phyloP scores from a whole-genome alignment of 2,797 vertebrate species.

The Emys orbicularis region DNA sequence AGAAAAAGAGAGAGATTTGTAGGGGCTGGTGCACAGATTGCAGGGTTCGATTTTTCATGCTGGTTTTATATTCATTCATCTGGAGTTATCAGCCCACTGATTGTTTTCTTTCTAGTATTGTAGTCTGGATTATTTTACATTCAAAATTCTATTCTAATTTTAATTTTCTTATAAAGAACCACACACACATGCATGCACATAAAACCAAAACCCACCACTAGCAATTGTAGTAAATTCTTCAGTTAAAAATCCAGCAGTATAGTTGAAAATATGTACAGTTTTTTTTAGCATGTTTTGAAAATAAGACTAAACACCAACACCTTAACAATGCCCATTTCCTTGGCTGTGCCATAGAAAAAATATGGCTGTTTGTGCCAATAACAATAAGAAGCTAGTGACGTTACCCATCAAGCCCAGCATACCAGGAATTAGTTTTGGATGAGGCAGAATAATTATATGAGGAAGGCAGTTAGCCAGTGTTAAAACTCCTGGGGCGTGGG shows the following conservation, averaged over 20 bases:
- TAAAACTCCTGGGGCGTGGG: not conserved
- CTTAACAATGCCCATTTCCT: fast-evolving
- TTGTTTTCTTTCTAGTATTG: not conserved
- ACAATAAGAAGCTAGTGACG: not conserved
- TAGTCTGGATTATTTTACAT: not conserved
- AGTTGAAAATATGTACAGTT: not conserved
- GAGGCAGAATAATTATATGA: not conserved
- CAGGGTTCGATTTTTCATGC: not conserved
- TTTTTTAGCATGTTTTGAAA: not conserved
- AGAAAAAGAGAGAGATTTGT: fast-evolving
- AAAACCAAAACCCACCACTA: not conserved
- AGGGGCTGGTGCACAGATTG: too few relatives aligned
- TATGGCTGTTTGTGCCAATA: not conserved
- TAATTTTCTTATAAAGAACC: not conserved
- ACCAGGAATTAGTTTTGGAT: not conserved
- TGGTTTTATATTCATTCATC: not conserved
- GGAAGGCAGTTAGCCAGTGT: not conserved
- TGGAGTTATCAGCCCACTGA: not conserved
- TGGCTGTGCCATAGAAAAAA: not conserved
- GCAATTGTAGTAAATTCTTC: not conserved
- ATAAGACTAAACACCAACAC: not conserved
- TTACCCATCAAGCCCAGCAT: too few relatives aligned
- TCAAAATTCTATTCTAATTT: fast-evolving
- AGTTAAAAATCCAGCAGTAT: not conserved
- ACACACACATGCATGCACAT: too few relatives aligned